Conservation (phyloP, 2,113 vertebrate genomes). For the Aptenodytes patagonicus region DNA sequence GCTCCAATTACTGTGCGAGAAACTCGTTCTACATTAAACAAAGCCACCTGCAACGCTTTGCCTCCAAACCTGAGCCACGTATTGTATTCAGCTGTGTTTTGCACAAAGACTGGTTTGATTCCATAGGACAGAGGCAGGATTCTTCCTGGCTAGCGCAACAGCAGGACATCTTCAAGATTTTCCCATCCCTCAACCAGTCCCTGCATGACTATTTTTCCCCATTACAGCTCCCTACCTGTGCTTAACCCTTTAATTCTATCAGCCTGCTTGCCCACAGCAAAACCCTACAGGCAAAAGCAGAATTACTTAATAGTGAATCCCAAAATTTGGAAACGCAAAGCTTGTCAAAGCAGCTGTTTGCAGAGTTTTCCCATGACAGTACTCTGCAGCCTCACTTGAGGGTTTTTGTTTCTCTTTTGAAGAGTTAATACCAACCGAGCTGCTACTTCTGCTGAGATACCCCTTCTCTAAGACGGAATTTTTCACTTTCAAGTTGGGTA, state of each 20-base stretch:
- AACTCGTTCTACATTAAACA: not conserved
- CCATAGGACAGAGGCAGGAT: not conserved
- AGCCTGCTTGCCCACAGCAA: not conserved
- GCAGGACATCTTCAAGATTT: not conserved
- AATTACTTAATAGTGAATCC: not conserved
- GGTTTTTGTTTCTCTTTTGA: not conserved
- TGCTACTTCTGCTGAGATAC: not conserved
- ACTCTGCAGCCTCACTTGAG: not conserved
- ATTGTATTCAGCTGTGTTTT: not conserved
- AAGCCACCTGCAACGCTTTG: not conserved
- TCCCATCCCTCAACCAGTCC: not conserved
- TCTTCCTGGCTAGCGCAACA: not conserved
- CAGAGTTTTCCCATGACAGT: not conserved
- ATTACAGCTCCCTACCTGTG: not conserved
- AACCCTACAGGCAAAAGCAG: not conserved
- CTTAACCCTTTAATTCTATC: not conserved
- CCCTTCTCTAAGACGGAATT: not conserved
- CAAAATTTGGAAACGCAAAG: not conserved
- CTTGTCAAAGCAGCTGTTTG: not conserved
- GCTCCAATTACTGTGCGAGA: not conserved
- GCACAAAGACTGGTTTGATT: not conserved
- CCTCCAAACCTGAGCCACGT: not conserved
- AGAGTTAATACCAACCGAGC: not conserved
- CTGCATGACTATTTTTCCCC: not conserved
- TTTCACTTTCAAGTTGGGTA: not conserved